Base-by-base conservation (phyloP, 2,888 invertebrate genomes). In the Pristionchus fissidentatus region DNA sequence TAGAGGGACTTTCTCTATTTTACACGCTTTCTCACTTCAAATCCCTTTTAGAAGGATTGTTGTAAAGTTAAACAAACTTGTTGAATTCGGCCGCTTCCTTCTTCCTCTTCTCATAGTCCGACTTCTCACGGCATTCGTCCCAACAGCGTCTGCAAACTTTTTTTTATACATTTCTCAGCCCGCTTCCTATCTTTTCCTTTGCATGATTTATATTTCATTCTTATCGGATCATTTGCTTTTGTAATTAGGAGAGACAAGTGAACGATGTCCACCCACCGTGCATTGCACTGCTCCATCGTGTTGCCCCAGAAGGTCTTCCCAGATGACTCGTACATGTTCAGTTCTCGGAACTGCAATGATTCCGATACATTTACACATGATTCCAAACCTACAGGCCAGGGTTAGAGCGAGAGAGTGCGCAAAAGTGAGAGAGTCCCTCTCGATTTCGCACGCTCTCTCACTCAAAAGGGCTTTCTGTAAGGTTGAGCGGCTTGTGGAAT, bases 301-400 rank as follows among this genome's bases (percentile, higher is more conserved):
- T 96, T 96, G 83, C 95, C 95, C 90, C 95, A 97, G 91, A 95
- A 96, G 0, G 96, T 97, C 3, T 92, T 87, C 86, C 95, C 95
- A 13, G 96, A 96, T 91, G 96, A 95, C 89, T 94, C 94, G 91
- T 96, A 96, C 89, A 97, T 94, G 93, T 98, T 97, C 22, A 95
- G 89, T 90, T 94, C 93, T 10, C 94, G 92, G 22, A 95, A 87
- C 94, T 94, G 86, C 84, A 88, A 13, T 57, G 5, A 26, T 22
- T n/a, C n/a, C n/a, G 8, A 57, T 3, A 13, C 15, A 46, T 46
- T 19, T 46, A 26, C 43, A 29, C 10, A 2, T 29, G 15, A 43
- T 41, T 81, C 22, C 43, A 35, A 15, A 62, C n/a, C n/a, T n/a
- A n/a, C n/a, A n/a, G n/a, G n/a, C n/a, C n/a, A n/a, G n/a, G n/a